A percentile compares a stretch with the other conserved stretches of the same genome.
These are phyloP conservation scores for Chalcis sispes DNA, from an alignment of 2,888 invertebrate genomes.

Conservation along the genomic window DNA sequence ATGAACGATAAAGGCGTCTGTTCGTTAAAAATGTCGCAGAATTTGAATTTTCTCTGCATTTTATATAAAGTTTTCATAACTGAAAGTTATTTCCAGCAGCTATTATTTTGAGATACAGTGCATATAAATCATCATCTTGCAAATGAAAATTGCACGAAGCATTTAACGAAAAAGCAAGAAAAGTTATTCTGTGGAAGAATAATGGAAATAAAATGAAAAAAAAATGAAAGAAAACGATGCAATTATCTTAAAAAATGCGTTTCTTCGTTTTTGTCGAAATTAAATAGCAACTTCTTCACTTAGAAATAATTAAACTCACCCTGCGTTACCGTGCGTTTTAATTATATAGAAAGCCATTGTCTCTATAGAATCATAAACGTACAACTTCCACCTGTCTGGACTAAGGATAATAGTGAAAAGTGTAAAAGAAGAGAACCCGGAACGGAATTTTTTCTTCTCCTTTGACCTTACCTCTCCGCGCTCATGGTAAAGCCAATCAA, in stretches of 20 bases:
- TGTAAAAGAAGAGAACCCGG: too few relatives aligned
- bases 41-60: background rate
- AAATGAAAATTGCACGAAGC: background rate
- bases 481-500: background rate
- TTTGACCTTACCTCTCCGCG: too few relatives aligned
- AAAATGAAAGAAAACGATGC: background rate
- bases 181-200: background rate
- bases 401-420: too few relatives aligned
- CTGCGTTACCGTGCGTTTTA: background rate
- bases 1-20: too few relatives aligned
- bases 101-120: constrained; percentile 3
- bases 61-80: too few relatives aligned
- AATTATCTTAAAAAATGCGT: constrained; percentile 1
- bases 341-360: too few relatives aligned
- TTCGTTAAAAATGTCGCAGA: background rate
- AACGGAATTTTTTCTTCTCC: background rate
- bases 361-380: too few relatives aligned
- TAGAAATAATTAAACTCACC: background rate
- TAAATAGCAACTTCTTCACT: too few relatives aligned
- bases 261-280: background rate
- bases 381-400: too few relatives aligned
- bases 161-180: background rate
- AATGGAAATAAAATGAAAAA: background rate
- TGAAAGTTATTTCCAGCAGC: background rate
- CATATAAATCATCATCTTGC: background rate